Evolutionary conservation across 2,113 vertebrate genomes (phyloP).

Genomic region (Melanerpes formicivorus): DNA sequence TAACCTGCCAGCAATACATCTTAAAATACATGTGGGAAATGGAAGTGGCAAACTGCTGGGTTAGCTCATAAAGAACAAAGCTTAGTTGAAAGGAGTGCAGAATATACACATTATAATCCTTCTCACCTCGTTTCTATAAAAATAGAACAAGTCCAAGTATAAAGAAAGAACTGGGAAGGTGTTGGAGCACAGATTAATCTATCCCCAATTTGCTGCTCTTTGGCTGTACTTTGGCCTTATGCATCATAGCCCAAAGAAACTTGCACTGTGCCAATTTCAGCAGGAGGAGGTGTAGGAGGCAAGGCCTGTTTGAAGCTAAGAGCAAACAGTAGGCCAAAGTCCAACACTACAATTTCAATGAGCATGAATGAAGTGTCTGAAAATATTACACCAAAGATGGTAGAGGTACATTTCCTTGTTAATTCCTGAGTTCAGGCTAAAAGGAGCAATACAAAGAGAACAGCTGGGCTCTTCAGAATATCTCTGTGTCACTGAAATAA

Average conservation of each 20-base stretch:
- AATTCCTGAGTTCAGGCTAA: constrained; percentile 34
- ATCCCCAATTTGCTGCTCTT: background rate
- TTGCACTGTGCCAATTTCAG: background rate
- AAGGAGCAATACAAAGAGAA: background rate
- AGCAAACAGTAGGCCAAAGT: background rate
- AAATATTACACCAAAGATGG: background rate
- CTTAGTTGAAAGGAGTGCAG: background rate
- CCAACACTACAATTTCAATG: background rate
- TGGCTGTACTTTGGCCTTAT: background rate
- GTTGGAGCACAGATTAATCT: background rate
- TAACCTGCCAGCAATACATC: background rate
- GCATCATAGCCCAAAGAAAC: background rate
- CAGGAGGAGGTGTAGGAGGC: background rate
- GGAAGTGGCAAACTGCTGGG: background rate
- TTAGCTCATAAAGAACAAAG: constrained; percentile 13
- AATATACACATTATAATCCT: background rate
- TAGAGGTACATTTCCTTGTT: constrained; percentile 13
- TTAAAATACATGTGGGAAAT: background rate
- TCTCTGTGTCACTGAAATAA: background rate
- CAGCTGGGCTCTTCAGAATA: constrained; percentile 1
- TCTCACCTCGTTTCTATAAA: constrained; percentile 14
- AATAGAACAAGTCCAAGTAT: background rate
- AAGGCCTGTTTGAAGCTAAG: background rate
- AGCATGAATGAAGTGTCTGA: background rate
- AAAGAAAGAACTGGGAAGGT: background rate